Percentiles rank a stretch among this genome's conserved stretches.
These are phyloP conservation scores for Antitype chi DNA, from an alignment of 2,888 invertebrate species.

Conservation along the genomic window DNA sequence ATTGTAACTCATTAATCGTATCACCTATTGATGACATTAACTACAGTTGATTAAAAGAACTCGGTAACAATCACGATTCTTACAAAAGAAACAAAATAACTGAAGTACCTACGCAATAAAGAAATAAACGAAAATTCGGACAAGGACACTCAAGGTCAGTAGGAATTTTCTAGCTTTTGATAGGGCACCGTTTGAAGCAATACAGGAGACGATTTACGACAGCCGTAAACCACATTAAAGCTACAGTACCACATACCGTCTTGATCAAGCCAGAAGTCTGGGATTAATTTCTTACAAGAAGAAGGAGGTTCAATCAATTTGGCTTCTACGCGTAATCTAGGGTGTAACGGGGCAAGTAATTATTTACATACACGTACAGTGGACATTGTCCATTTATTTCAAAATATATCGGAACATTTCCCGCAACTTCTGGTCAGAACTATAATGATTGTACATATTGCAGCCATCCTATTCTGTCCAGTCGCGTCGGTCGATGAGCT, in stretches of 20 bases:
- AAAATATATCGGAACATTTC: neutral
- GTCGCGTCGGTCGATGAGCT: neutral
- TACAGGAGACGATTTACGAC: constrained; percentile 67
- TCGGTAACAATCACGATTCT: neutral
- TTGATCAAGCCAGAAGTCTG: constrained; percentile 46
- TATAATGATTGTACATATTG: too few relatives aligned
- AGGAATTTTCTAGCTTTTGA: constrained; percentile 62
- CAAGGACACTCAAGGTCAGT: constrained; percentile 52
- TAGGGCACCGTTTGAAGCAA: constrained; percentile 63
- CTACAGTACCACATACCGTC: constrained; percentile 32
- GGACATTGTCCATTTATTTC: neutral
- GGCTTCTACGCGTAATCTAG: neutral
- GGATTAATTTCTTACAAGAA: constrained; percentile 53
- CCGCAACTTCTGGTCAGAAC: too few relatives aligned
- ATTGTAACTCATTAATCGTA: neutral
- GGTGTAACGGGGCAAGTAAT: neutral
- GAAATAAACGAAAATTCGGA: constrained; percentile 28
- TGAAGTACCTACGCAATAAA: constrained; percentile 10
- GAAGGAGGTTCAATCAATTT: constrained; percentile 40
- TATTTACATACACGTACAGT: neutral
- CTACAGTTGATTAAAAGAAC: neutral
- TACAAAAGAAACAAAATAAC: neutral
- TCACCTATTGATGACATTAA: neutral
- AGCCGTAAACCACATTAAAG: constrained; percentile 69
- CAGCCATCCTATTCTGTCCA: neutral